phyloP scores from a whole-genome alignment of 2,113 vertebrate genomes.

The Phyllostomus discolor region DNA sequence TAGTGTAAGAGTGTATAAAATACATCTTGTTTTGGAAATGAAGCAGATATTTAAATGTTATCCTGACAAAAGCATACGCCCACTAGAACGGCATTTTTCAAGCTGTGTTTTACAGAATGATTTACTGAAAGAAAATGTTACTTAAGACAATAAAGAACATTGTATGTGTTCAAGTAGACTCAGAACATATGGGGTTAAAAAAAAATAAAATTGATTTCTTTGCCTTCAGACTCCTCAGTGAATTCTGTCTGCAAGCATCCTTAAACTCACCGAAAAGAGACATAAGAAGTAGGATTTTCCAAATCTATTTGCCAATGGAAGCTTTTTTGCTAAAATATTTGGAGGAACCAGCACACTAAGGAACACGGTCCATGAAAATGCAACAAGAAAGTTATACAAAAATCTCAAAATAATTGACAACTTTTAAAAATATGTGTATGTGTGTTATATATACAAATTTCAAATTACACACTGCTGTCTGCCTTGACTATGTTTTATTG shows the following conservation, averaged over 20 bases:
- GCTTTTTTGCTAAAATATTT: not conserved
- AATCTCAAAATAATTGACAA: not conserved
- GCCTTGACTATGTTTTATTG: not conserved
- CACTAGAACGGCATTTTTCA: not conserved
- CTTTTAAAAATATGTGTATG: not conserved
- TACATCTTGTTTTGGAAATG: not conserved
- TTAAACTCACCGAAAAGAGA: not conserved
- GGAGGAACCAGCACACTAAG: not conserved
- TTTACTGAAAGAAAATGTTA: not conserved
- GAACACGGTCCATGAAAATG: not conserved
- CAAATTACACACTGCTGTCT: not conserved
- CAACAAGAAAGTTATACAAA: not conserved
- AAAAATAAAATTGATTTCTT: not conserved
- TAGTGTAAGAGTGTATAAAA: not conserved
- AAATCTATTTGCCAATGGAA: not conserved
- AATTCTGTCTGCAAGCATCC: not conserved
- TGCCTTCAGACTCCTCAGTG: not conserved
- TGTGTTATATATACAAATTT: not conserved
- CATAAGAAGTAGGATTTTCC: not conserved
- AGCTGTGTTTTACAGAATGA: not conserved
- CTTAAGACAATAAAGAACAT: not conserved
- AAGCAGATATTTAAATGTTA: conserved; percentile 16
- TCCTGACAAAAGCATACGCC: not conserved
- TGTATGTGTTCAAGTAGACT: not conserved
- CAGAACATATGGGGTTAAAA: not conserved